These are phyloP conservation scores for Dolichoris vasculosae DNA, from an alignment of 1,140 invertebrate species.

Conservation along the genomic window DNA sequence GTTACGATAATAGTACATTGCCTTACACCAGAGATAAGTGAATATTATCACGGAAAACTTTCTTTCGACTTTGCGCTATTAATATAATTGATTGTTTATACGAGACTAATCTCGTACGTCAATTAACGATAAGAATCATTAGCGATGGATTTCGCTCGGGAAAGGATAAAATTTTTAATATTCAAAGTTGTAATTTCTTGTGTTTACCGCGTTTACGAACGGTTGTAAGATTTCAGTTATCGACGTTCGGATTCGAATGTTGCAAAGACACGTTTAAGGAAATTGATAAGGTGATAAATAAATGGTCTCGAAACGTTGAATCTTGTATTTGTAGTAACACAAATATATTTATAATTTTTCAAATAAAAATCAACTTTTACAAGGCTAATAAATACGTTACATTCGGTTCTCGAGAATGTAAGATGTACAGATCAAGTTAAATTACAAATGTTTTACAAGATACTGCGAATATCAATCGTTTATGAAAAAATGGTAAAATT, in stretches of 20 bases:
- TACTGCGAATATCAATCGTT: not conserved
- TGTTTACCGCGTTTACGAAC: no score
- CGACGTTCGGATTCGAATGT: no score
- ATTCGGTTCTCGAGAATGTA: constrained; percentile 31
- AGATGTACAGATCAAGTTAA: constrained; percentile 9
- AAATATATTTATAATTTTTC: constrained; percentile 64
- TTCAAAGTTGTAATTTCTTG: not conserved
- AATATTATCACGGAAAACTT: not conserved
- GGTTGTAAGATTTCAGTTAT: no score
- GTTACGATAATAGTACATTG: not conserved
- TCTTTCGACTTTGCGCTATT: not conserved
- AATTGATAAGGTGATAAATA: not conserved
- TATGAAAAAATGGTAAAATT: constrained; percentile 17
- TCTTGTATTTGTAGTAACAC: constrained; percentile 58
- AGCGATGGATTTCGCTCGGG: not conserved
- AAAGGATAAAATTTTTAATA: not conserved
- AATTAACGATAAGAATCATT: not conserved
- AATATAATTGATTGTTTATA: constrained; percentile 18
- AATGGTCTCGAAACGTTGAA: not conserved
- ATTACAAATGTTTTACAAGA: constrained; percentile 41
- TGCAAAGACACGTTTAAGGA: not conserved
- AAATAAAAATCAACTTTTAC: constrained; percentile 57
- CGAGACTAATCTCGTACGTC: constrained; percentile 24
- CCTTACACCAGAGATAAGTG: not conserved
- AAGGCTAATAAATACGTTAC: constrained; percentile 35